These are phyloP conservation scores for Troides oblongomaculatus DNA, from an alignment of 2,888 invertebrate species.

Conservation along the genomic window DNA sequence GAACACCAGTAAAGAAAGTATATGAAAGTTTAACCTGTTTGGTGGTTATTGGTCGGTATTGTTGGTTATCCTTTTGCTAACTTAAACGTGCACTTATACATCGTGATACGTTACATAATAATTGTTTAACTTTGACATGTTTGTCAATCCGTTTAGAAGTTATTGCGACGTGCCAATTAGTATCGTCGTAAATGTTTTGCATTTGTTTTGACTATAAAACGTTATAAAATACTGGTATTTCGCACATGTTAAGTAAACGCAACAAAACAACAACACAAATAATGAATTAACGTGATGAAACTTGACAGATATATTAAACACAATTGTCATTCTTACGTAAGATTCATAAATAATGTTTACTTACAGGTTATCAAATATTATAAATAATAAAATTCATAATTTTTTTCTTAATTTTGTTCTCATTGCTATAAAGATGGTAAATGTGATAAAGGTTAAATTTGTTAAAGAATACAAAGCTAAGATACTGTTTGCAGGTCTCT, in stretches of 20 bases:
- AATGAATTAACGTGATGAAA: conserved; percentile 16
- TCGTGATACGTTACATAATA: neutral
- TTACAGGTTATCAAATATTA: neutral
- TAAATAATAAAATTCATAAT: neutral
- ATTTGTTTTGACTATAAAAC: conserved; percentile 39
- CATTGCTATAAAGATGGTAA: neutral
- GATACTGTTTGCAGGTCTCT: no score
- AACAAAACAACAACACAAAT: conserved; percentile 7
- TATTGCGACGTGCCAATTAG: conserved; percentile 43
- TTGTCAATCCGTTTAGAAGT: conserved; percentile 12
- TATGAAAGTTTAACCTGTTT: neutral
- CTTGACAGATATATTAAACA: conserved; percentile 14
- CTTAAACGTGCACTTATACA: neutral
- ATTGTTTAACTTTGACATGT: conserved; percentile 2
- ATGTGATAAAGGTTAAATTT: no score
- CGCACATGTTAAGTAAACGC: conserved; percentile 43
- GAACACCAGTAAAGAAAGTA: neutral
- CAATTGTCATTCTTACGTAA: conserved; percentile 4
- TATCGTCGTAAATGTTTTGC: conserved; percentile 43
- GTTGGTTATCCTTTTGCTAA: neutral
- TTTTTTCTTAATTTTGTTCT: neutral
- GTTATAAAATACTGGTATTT: conserved; percentile 39
- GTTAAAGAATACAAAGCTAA: no score
- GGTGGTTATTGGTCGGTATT: neutral
- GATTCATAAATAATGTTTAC: neutral